phyloP scores from a whole-genome alignment of 1,140 invertebrate genomes.

The Rhopalosiphum maidis region DNA sequence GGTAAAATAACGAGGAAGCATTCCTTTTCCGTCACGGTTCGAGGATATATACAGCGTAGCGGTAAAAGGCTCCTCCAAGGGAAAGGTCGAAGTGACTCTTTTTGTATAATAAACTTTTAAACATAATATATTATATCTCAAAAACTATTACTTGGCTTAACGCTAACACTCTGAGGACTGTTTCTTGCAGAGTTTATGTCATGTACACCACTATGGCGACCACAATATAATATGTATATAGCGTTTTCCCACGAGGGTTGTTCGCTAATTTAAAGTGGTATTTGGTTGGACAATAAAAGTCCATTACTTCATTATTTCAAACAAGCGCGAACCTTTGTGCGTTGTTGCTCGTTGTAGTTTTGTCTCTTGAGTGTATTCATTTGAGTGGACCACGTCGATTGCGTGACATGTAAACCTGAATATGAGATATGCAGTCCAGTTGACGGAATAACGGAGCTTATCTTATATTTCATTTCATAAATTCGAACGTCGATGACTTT shows the following conservation, averaged over 20 bases:
- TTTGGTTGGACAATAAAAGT: slow-evolving; percentile 44
- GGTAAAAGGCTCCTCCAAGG: neutral
- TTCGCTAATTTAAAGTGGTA: slow-evolving; percentile 32
- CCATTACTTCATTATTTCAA: slow-evolving; percentile 42
- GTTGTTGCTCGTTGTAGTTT: neutral
- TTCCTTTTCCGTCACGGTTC: slow-evolving; percentile 45
- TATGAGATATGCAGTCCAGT: neutral
- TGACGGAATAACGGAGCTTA: neutral
- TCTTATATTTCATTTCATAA: neutral
- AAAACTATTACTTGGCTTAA: slow-evolving; percentile 37
- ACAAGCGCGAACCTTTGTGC: neutral
- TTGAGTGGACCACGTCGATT: neutral
- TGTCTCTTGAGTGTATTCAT: slow-evolving; percentile 6
- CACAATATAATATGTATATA: neutral
- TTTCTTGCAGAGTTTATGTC: slow-evolving; percentile 8
- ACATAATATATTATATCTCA: slow-evolving; percentile 6
- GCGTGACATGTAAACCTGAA: neutral
- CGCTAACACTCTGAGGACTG: neutral
- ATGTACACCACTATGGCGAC: neutral
- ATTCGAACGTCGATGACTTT: neutral
- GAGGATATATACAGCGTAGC: neutral
- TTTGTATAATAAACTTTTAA: slow-evolving; percentile 48
- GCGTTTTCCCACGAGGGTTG: slow-evolving; percentile 18
- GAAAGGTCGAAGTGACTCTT: slow-evolving; percentile 32
- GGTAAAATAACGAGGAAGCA: neutral